These are phyloP conservation scores for Ctenomys sociabilis DNA, from an alignment of 2,113 vertebrate genomes.

Conservation along the genomic window DNA sequence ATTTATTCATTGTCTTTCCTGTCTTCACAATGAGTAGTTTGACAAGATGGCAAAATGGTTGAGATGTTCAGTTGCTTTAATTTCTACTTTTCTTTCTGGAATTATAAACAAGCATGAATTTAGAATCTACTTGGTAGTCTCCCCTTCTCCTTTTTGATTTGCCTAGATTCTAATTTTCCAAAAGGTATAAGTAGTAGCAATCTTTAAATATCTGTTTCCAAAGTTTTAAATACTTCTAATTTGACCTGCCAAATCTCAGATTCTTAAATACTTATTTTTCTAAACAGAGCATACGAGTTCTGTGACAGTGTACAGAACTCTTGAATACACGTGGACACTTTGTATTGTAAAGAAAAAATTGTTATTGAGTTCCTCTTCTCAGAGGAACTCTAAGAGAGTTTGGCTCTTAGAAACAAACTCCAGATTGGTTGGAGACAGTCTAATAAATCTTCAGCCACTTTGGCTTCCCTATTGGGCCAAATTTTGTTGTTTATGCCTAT, in stretches of 20 bases:
- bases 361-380: neutral
- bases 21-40: neutral
- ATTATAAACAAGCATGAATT: neutral
- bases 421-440: neutral
- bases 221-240: neutral
- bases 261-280: neutral
- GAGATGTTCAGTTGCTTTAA: neutral
- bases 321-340: neutral
- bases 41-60: neutral
- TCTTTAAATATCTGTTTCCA: slow-evolving; percentile 6
- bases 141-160: neutral
- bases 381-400: too few species aligned
- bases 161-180: neutral
- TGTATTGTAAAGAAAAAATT: neutral
- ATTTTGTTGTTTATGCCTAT: neutral
- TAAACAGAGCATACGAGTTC: neutral
- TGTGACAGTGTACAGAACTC: neutral
- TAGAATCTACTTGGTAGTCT: neutral
- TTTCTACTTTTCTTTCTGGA: neutral
- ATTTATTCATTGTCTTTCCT: neutral
- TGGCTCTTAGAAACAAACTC: neutral
- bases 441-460: neutral
- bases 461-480: neutral
- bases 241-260: neutral
- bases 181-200: neutral